Conservation (phyloP, 2,113 vertebrate genomes). For the Lanius ludovicianus region DNA sequence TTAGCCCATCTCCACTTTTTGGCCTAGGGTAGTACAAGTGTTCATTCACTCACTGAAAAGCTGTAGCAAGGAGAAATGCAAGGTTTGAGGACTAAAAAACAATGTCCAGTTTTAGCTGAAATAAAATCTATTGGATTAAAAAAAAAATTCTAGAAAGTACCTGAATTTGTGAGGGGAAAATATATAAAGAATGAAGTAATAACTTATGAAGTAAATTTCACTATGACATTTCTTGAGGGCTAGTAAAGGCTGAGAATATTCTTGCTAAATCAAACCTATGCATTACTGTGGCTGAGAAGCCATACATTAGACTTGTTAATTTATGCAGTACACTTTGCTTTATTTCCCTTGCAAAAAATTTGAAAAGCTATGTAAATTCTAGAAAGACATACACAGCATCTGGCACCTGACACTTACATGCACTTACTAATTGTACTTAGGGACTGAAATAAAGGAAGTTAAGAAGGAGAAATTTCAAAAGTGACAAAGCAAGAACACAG, state of each 20-base stretch:
- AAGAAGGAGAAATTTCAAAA: neutral
- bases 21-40: neutral
- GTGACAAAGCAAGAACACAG: neutral
- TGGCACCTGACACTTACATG: neutral
- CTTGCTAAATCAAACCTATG: neutral
- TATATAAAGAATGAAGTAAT: neutral
- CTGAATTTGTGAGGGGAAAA: neutral
- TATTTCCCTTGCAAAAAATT: neutral
- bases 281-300: neutral
- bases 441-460: neutral
- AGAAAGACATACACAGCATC: neutral
- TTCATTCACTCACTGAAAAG: neutral
- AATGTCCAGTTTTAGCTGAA: neutral
- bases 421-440: neutral
- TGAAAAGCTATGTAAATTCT: neutral
- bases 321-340: neutral
- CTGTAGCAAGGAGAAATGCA: neutral
- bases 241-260: neutral
- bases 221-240: neutral
- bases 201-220: neutral
- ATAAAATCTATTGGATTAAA: neutral
- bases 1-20: neutral
- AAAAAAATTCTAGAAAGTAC: neutral
- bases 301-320: neutral
- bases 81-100: neutral